Evolutionary conservation across 2,113 vertebrate species (phyloP), one percentile per base, ranked within the genome.

Genomic region (Machaerirhynchus nigripectus): DNA sequence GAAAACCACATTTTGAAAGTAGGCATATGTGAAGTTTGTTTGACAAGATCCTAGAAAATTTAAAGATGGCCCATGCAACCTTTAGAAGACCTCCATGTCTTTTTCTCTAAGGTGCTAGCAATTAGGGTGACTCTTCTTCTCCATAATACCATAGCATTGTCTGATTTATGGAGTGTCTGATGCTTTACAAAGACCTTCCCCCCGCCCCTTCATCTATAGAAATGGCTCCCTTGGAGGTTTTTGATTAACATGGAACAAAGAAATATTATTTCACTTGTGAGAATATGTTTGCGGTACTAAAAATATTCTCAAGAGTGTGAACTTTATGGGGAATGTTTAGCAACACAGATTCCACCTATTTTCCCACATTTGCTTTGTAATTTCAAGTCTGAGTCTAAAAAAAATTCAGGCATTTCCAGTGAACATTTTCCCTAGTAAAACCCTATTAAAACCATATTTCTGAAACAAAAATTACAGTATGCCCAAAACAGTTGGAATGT

Each of bases 401-500:
- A 84, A 76, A 85, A 87, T 31, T 61, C 13, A 71, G 67, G 14
- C 42, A 22, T 82, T 85, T 82, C 22, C 31, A 84, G n/a, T 86
- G 49, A 56, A 64, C 8, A 3, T 35, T 93, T 93, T 95, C 35
- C 35, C 55, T 75, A 86, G 56, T 83, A 93, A 91, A 84, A 70
- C 35, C 55, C 55, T 89, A 95, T 96, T 95, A 84, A 95, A 96
- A 84, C 84, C 86, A 81, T 87, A 92, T 87, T 96, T 95, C 91
- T 90, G 46, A 92, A 89, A 68, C 39, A 83, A 69, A 79, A 93
- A 59, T 71, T 82, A 40, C 56, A 71, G 19, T 31, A 71, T 78
- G 84, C 78, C 79, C 87, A 64, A 78, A 92, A 39, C 46, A 68
- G 35, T 52, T 92, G 81, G 84, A 94, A 91, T 75, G 49, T 79